Base-by-base conservation (phyloP, 2,888 invertebrate genomes). In the Archips crataeganus region DNA sequence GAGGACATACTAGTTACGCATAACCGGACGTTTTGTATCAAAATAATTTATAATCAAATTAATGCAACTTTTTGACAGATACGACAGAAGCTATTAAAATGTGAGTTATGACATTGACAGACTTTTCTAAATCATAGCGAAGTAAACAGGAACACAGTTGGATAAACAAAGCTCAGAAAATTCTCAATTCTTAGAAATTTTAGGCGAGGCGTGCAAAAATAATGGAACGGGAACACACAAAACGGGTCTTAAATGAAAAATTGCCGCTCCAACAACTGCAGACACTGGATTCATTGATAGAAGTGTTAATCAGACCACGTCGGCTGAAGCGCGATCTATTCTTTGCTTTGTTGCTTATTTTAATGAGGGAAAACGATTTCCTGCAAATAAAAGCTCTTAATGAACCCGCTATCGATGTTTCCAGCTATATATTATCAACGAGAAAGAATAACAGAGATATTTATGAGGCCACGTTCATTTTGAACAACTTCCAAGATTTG, bases 361-460 rank as follows among this genome's bases (percentile, higher is more conserved):
- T 86, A 74, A 84, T 87, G 81, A 84, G 82, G 73, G 85, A 88
- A 81, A 86, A 84, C 79, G 79, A 83, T 80, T 88, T 89, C 69
- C 62, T 80, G n/a, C 75, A 81, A 64, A 67, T 82, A 71, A 81
- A 78, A 71, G 77, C 74, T 45, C 75, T 77, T 15, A 76, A 65
- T 47, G 77, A 79, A 67, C 74, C 74, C 34, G 74, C 77, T 13
- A 78, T 77, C 23, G 77, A 71, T 69, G 75, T 83, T 54, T 71
- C 78, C 62, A 83, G 86, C 75, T 84, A 79, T 72, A 79, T 86
- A 71, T 70, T 80, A 71, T 73, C 75, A 13, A 76, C 76, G 39
- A 80, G 74, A 78, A 72, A 63, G 6, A 78, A 79, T 39, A 63
- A 73, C 8, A 71, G 70, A 13, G 57, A 74, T 57, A 75, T 77